Conservation (phyloP, 2,888 invertebrate genomes). For the Ichneumon xanthorius region DNA sequence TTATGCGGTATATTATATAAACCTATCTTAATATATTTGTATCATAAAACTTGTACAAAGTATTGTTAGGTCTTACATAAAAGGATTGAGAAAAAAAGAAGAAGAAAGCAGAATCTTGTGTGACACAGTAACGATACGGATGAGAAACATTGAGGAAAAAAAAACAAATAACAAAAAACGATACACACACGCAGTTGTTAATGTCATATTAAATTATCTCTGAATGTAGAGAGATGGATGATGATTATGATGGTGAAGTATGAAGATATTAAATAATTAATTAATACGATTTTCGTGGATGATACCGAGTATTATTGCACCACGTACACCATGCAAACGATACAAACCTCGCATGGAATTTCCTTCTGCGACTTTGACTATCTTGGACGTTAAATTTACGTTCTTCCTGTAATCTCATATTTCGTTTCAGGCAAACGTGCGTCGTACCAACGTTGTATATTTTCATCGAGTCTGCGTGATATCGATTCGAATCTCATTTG, state of each 20-base stretch:
- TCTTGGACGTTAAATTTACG: background rate
- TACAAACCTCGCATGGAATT: background rate
- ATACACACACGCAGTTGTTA: slow-evolving; percentile 64
- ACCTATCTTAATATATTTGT: slow-evolving; percentile 83
- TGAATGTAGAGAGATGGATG: slow-evolving; percentile 70
- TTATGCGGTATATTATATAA: slow-evolving; percentile 52
- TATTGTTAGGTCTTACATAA: slow-evolving; percentile 79
- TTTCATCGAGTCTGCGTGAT: background rate
- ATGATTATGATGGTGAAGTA: slow-evolving; percentile 20
- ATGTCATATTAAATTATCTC: slow-evolving; percentile 73
- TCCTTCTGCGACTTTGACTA: background rate
- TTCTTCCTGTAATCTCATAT: background rate
- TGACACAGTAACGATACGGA: slow-evolving; percentile 30
- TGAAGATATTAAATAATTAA: slow-evolving; percentile 55
- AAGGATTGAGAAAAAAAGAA: slow-evolving; percentile 40
- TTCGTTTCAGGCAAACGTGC: background rate
- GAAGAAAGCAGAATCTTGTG: slow-evolving; percentile 21
- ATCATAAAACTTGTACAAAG: slow-evolving; percentile 84
- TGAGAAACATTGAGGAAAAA: slow-evolving; percentile 8
- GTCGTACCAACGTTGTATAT: background rate
- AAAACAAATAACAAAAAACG: slow-evolving; percentile 10
- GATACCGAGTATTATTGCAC: slow-evolving; percentile 8
- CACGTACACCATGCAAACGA: background rate
- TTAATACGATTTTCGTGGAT: slow-evolving; percentile 63
- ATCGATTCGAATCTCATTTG: background rate